These are phyloP conservation scores for Falcunculus frontatus DNA, from an alignment of 2,113 vertebrate genomes.

Conservation along the genomic window DNA sequence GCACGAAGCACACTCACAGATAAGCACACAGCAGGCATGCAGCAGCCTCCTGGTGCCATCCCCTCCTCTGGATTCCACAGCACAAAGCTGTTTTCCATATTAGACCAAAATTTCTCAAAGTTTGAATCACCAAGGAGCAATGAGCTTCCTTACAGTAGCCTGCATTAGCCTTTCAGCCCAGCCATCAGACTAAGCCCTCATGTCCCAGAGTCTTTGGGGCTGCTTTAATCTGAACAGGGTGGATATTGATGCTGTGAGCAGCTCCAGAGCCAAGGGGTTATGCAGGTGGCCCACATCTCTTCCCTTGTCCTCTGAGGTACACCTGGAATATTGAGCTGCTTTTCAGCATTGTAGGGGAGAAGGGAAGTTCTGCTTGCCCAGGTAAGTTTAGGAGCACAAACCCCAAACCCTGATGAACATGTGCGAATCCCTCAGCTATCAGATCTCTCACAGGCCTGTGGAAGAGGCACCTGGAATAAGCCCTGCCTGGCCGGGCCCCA, in stretches of 20 bases:
- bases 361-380: background rate
- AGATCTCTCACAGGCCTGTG: background rate
- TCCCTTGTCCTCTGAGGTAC: background rate
- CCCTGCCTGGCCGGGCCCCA: background rate
- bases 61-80: background rate
- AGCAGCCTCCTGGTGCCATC: background rate
- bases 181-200: background rate
- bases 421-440: background rate
- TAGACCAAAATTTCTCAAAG: background rate
- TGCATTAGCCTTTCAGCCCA: background rate
- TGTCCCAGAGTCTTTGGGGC: background rate
- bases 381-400: background rate
- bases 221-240: background rate
- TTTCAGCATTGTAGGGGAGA: background rate
- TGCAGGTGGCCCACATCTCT: background rate
- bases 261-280: background rate
- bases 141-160: background rate
- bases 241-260: background rate
- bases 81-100: conserved; percentile 13
- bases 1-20: background rate
- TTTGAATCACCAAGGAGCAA: background rate
- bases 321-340: background rate
- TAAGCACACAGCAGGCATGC: conserved; percentile 34
- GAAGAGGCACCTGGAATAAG: background rate
- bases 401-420: background rate